phyloP scores from a whole-genome alignment of 2,888 invertebrate species.

The Peribatodes rhomboidaria region DNA sequence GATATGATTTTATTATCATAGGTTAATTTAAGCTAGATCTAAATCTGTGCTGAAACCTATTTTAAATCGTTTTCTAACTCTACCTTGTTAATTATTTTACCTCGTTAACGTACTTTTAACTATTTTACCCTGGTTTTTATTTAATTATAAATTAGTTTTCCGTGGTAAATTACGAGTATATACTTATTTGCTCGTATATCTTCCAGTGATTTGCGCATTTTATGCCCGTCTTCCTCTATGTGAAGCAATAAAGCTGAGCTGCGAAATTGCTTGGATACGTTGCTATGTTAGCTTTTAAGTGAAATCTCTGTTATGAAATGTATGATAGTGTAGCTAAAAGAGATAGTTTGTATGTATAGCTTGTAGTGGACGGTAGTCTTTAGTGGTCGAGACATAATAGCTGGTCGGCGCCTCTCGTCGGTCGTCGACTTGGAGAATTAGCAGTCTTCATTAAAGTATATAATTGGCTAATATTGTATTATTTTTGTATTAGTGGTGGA shows the following conservation, averaged over 20 bases:
- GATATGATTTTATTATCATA: not conserved
- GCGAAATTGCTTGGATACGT: not conserved
- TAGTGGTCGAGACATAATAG: slow-evolving; percentile 41
- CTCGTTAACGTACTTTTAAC: not conserved
- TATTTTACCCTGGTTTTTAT: not conserved
- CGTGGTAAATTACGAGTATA: slow-evolving; percentile 2
- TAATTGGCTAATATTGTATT: slow-evolving; percentile 34
- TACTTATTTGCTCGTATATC: slow-evolving; percentile 1
- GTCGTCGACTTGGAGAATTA: slow-evolving; percentile 46
- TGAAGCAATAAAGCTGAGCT: not conserved
- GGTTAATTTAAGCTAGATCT: not conserved
- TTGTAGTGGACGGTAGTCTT: slow-evolving; percentile 6
- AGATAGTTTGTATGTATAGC: not conserved
- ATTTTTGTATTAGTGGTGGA: slow-evolving; percentile 30
- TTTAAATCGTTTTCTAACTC: not conserved
- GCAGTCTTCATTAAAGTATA: slow-evolving; percentile 38
- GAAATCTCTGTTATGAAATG: not conserved
- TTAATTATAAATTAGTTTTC: slow-evolving; percentile 12
- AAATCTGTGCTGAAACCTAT: not conserved
- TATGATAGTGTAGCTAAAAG: not conserved
- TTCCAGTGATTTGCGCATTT: slow-evolving; percentile 15
- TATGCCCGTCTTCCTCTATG: slow-evolving; percentile 3
- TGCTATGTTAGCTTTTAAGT: not conserved
- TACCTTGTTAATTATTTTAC: slow-evolving; percentile 1
- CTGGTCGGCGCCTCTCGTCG: slow-evolving; percentile 42